A percentile compares a stretch with the other conserved stretches of the same genome.
Conservation (phyloP, 1,140 invertebrate species). For the Anastrepha obliqua region DNA sequence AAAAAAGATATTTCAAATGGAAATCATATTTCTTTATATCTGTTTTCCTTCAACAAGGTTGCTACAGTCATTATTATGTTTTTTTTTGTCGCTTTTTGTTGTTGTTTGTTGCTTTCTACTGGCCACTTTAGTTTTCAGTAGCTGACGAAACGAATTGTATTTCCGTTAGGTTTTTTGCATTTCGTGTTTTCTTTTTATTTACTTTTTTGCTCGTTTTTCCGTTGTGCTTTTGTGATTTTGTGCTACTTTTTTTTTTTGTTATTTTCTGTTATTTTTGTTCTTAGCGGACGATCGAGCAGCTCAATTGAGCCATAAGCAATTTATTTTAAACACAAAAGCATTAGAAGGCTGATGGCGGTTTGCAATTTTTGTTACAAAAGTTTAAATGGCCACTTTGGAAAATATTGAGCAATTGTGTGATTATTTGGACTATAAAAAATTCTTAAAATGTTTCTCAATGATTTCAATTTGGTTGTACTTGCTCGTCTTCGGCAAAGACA, state of each 20-base stretch:
- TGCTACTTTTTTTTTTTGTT: neutral
- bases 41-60: neutral
- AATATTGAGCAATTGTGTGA: no score
- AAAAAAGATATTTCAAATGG: neutral
- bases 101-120: neutral
- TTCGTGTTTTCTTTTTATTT: neutral
- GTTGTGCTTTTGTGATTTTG: neutral
- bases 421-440: no score
- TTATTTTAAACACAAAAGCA: neutral
- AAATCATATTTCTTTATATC: neutral
- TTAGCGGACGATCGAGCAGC: constrained; percentile 4
- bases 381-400: no score
- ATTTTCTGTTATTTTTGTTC: neutral
- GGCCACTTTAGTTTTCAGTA: neutral
- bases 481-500: no score
- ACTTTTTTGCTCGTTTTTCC: neutral
- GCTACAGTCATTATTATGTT: neutral
- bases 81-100: neutral
- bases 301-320: constrained; percentile 23
- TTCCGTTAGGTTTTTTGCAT: neutral
- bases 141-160: neutral
- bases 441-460: no score
- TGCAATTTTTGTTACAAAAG: no score
- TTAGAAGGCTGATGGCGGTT: neutral
- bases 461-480: no score